These are phyloP conservation scores for Gandaritis pyraliata DNA, from an alignment of 2,888 invertebrate species.

Conservation along the genomic window DNA sequence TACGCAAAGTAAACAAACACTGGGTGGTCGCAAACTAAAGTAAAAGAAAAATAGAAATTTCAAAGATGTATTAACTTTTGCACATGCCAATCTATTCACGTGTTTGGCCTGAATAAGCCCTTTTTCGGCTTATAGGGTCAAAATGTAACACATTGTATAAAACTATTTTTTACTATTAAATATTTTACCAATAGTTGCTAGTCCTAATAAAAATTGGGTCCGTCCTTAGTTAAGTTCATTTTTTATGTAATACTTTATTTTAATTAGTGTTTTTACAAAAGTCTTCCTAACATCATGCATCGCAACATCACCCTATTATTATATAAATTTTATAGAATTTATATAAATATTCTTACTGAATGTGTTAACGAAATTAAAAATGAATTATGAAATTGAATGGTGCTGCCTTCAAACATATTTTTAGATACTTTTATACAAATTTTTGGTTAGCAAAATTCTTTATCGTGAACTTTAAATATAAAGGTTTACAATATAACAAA, in stretches of 20 bases:
- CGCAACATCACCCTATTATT: slow-evolving; percentile 5
- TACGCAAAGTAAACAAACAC: too few relatives aligned
- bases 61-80: too few relatives aligned
- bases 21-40: too few relatives aligned
- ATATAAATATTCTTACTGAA: slow-evolving; percentile 3
- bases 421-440: slow-evolving; percentile 17
- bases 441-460: slow-evolving; percentile 16
- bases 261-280: too few relatives aligned
- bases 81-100: too few relatives aligned
- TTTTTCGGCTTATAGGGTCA: too few relatives aligned
- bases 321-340: background rate
- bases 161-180: slow-evolving; percentile 20
- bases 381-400: slow-evolving; percentile 4
- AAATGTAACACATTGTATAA: too few relatives aligned
- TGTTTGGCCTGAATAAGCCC: too few relatives aligned
- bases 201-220: slow-evolving; percentile 50
- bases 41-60: too few relatives aligned
- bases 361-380: background rate
- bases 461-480: slow-evolving; percentile 5
- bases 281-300: slow-evolving; percentile 19
- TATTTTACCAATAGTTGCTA: slow-evolving; percentile 41
- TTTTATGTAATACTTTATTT: background rate
- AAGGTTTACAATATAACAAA: too few relatives aligned
- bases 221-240: slow-evolving; percentile 49
- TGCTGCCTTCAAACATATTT: slow-evolving; percentile 15